phyloP scores from a whole-genome alignment of 2,797 vertebrate genomes.

The Chelon labrosus region DNA sequence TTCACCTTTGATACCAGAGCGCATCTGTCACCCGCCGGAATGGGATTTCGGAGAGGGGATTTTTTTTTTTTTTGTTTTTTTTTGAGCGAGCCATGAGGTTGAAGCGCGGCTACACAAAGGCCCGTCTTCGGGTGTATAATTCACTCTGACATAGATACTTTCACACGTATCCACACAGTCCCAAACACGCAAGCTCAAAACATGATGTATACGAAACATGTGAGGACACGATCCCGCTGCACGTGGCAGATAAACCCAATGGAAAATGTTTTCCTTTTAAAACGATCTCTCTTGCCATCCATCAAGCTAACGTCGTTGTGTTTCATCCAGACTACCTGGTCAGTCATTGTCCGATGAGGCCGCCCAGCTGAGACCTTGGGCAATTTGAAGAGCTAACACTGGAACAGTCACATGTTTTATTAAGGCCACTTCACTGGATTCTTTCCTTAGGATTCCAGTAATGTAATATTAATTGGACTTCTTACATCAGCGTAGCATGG shows the following conservation, averaged over 20 bases:
- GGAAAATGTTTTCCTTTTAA: slow-evolving; percentile 21
- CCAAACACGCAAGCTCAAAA: slow-evolving; percentile 1
- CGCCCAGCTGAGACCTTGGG: not conserved
- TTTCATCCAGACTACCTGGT: slow-evolving; percentile 7
- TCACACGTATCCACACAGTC: slow-evolving; percentile 2
- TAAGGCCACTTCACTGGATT: slow-evolving; percentile 9
- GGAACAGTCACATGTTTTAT: not conserved
- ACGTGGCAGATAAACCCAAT: slow-evolving; percentile 7
- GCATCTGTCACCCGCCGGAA: slow-evolving; percentile 63
- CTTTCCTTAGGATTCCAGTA: not conserved
- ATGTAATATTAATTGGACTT: not conserved
- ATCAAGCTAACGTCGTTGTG: slow-evolving; percentile 18
- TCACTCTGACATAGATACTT: slow-evolving; percentile 15
- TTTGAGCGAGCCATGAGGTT: slow-evolving; percentile 53
- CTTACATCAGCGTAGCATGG: not conserved
- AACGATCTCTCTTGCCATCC: slow-evolving; percentile 17
- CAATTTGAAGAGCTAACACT: not conserved
- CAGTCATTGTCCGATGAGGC: not conserved
- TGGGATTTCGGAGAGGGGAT: slow-evolving; percentile 49
- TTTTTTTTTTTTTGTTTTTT: slow-evolving; percentile 3
- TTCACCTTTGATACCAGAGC: slow-evolving; percentile 75
- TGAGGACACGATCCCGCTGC: not conserved
- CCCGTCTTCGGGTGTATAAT: slow-evolving; percentile 17
- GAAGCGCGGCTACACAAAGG: slow-evolving; percentile 44
- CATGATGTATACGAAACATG: slow-evolving; percentile 23